phyloP scores from a whole-genome alignment of 1,140 invertebrate species.

The Chymomyza costata region DNA sequence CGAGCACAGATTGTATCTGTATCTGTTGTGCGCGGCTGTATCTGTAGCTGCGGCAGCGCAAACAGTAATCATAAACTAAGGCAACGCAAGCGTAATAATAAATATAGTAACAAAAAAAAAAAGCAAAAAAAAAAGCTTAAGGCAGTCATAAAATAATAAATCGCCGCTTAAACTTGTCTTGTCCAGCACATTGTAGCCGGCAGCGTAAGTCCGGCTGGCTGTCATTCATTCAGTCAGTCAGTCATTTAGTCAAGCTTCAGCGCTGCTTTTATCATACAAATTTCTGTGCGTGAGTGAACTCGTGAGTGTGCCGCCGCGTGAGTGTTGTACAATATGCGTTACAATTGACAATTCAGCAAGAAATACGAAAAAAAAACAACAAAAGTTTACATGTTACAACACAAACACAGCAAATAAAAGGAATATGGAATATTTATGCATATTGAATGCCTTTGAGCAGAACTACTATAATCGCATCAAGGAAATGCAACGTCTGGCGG shows the following conservation, averaged over 20 bases:
- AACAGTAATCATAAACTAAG: conserved; percentile 59
- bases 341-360: neutral
- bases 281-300: neutral
- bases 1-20: conserved; percentile 60
- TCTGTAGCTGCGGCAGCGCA: conserved; percentile 27
- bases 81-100: conserved; percentile 37
- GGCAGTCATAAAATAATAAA: conserved; percentile 32
- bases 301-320: conserved; percentile 11
- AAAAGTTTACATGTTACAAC: conserved; percentile 3
- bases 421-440: conserved; percentile 60
- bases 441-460: conserved; percentile 61
- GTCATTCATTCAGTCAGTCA: too few relatives aligned
- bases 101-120: conserved; percentile 47
- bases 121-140: conserved; percentile 41
- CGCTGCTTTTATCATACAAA: conserved; percentile 7
- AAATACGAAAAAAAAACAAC: conserved; percentile 8
- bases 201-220: conserved; percentile 10
- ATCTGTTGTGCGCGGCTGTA: conserved; percentile 46
- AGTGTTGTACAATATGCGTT: neutral
- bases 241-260: conserved; percentile 19
- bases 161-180: too few relatives aligned
- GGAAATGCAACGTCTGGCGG: conserved; percentile 48
- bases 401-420: conserved; percentile 3
- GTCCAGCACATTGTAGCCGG: conserved; percentile 6
- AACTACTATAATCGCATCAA: conserved; percentile 57